Percentiles rank a stretch among this genome's conserved stretches.
Conservation (phyloP, 2,113 vertebrate species). For the Tor tambroides region DNA sequence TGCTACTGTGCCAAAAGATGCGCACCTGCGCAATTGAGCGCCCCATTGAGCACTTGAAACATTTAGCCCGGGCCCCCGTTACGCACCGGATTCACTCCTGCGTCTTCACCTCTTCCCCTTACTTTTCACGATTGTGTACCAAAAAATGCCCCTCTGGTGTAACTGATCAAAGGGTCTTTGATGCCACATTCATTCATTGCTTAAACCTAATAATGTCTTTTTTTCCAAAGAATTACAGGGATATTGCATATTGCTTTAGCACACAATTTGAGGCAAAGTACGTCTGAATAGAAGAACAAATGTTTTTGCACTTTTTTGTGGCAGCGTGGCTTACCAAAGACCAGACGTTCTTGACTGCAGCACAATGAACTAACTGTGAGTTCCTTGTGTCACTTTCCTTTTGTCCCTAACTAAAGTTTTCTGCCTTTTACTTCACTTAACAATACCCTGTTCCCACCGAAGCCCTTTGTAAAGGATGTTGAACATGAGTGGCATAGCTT, state of each 20-base stretch:
- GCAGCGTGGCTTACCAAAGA: not conserved
- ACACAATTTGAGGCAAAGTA: not conserved
- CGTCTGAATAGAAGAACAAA: not conserved
- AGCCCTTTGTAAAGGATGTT: not conserved
- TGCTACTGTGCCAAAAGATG: conserved; percentile 23
- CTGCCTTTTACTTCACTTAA: not conserved
- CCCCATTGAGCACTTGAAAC: conserved; percentile 34
- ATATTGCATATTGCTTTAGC: not conserved
- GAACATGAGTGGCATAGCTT: conserved; percentile 26
- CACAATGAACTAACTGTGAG: not conserved
- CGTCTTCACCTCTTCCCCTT: conserved; percentile 21
- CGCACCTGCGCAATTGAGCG: conserved; percentile 5
- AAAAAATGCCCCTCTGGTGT: not conserved
- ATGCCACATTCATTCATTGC: not conserved
- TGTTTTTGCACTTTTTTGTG: not conserved
- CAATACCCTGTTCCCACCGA: not conserved
- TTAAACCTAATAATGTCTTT: not conserved
- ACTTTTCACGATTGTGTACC: conserved; percentile 1
- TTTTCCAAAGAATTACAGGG: not conserved
- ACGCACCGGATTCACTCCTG: not conserved
- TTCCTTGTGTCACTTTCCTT: not conserved
- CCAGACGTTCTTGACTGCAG: not conserved
- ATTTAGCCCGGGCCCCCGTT: conserved; percentile 1
- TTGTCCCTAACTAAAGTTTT: conserved; percentile 5
- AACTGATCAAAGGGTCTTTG: conserved; percentile 25